Evolutionary conservation across 2,888 invertebrate genomes (phyloP).

Genomic region (Eretmocerus hayati): DNA sequence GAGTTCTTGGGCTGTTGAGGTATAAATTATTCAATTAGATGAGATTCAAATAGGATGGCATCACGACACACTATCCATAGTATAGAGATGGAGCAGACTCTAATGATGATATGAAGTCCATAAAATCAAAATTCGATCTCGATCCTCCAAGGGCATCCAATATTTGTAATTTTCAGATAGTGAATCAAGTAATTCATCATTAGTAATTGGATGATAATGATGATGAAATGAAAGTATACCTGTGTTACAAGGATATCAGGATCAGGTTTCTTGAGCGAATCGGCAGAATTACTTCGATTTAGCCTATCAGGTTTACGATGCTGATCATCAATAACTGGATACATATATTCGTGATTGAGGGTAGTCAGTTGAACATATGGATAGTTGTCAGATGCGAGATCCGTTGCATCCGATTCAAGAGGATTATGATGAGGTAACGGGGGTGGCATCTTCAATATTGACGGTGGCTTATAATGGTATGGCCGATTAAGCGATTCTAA

Average conservation of each 20-base stretch:
- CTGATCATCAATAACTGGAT: conserved; percentile 62
- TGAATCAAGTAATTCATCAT: not conserved
- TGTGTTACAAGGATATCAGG: conserved; percentile 18
- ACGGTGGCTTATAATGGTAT: conserved; percentile 36
- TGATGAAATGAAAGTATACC: conserved; percentile 5
- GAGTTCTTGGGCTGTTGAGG: conserved; percentile 13
- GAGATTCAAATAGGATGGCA: not conserved
- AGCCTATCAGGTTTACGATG: conserved; percentile 42
- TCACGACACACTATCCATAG: not conserved
- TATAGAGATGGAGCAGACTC: no score
- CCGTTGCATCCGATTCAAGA: conserved; percentile 30
- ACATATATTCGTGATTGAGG: conserved; percentile 78
- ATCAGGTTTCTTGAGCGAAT: conserved; percentile 52
- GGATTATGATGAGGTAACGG: conserved; percentile 31
- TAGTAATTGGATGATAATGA: not conserved
- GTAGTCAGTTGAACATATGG: conserved; percentile 79
- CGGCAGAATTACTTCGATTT: conserved; percentile 40
- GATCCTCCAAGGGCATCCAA: no score
- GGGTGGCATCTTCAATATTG: conserved; percentile 26
- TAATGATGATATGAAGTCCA: no score
- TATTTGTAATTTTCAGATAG: no score
- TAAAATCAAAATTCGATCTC: no score
- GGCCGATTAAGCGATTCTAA: conserved; percentile 36
- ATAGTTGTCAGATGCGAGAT: conserved; percentile 58
- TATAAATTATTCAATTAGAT: not conserved